A percentile compares a stretch with the other conserved stretches of the same genome.
Conservation (phyloP, 2,797 vertebrate species). For the Petrocephalus schoutedeni region DNA sequence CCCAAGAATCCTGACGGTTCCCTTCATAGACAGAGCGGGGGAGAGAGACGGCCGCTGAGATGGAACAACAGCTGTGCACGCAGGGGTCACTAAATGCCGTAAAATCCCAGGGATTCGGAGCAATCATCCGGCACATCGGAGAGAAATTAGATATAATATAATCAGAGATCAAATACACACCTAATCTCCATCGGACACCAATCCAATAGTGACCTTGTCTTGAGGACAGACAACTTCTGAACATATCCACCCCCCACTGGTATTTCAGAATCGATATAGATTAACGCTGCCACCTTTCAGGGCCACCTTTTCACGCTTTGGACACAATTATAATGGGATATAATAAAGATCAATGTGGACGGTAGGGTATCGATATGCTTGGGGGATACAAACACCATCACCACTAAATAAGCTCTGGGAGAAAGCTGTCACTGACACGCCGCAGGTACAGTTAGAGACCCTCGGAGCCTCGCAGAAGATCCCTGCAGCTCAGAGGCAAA, state of each 20-base stretch:
- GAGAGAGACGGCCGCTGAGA: not conserved
- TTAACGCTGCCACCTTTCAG: not conserved
- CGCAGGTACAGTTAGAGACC: not conserved
- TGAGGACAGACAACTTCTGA: conserved; percentile 10
- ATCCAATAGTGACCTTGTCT: conserved; percentile 30
- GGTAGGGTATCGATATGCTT: not conserved
- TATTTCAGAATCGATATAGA: conserved; percentile 34
- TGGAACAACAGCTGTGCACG: not conserved
- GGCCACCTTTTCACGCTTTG: not conserved
- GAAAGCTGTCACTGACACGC: not conserved
- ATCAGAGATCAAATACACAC: conserved; percentile 29
- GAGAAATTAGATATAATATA: conserved; percentile 25
- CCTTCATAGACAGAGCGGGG: conserved; percentile 20
- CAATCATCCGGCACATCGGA: conserved; percentile 29
- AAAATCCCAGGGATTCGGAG: conserved; percentile 39
- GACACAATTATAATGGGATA: not conserved
- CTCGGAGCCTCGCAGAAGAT: not conserved
- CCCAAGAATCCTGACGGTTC: conserved; percentile 5
- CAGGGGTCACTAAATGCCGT: conserved; percentile 24
- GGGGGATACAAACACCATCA: not conserved
- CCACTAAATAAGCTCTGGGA: not conserved
- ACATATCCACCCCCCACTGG: conserved; percentile 6
- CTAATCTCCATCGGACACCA: conserved; percentile 23
- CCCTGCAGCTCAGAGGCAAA: not conserved
- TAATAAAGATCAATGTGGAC: conserved; percentile 11